A percentile compares a stretch with the other conserved stretches of the same genome.
Conservation (phyloP, 1,140 invertebrate genomes). For the Formica exsecta region DNA sequence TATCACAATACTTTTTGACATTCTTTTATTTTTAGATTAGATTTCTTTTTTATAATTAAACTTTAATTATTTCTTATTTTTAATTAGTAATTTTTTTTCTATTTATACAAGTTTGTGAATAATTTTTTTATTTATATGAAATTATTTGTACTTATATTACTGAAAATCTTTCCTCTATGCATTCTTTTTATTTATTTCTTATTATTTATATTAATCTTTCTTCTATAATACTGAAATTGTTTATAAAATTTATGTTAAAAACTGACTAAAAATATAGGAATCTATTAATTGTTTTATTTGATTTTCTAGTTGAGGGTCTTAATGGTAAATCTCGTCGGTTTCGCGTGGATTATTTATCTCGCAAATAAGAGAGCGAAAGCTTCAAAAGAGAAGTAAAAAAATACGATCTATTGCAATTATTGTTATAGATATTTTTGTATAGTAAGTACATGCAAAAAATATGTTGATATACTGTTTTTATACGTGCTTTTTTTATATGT, state of each 20-base stretch:
- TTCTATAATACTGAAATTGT: slow-evolving; percentile 39
- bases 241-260: slow-evolving; percentile 25
- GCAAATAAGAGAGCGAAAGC: slow-evolving; percentile 86
- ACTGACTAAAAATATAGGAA: not conserved
- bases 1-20: not conserved
- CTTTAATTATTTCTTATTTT: too few species aligned
- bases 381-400: slow-evolving; percentile 43
- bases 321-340: slow-evolving; percentile 89
- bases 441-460: slow-evolving; percentile 1
- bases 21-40: not conserved
- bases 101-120: not conserved
- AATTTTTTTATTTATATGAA: not conserved
- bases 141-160: not conserved
- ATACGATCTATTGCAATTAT: slow-evolving; percentile 34
- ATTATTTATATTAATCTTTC: not conserved
- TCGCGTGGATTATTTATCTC: slow-evolving; percentile 91
- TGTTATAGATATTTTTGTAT: slow-evolving; percentile 37
- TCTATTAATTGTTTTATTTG: slow-evolving; percentile 32
- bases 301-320: slow-evolving; percentile 89
- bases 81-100: not conserved
- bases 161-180: not conserved
- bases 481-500: not conserved
- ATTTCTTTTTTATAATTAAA: too few species aligned
- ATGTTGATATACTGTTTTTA: not conserved
- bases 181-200: not conserved